Base-by-base conservation (phyloP, 2,888 invertebrate genomes). In the Criorhina ranunculi region DNA sequence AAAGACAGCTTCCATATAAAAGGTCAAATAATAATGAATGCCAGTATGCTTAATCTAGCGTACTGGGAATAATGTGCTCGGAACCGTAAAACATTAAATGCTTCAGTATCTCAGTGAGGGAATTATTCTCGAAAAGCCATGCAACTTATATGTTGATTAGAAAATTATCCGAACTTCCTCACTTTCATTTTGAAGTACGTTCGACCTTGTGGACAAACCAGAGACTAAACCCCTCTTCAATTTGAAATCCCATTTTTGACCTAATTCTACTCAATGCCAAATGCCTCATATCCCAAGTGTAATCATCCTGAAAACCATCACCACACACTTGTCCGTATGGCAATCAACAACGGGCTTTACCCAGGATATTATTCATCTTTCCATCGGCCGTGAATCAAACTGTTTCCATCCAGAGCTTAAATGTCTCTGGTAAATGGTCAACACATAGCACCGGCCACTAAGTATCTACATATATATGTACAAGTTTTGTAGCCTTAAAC, bases 361-460 rank as follows among this genome's bases (percentile, higher is more conserved):
- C 31, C 19, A 5, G 11, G 37, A 29, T 12, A 75, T 66, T 57
- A 59, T 59, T 76, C 59, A 67, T 76, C 19, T 37, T 40, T 42
- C 40, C 51, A 42, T 59, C 19, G 37, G 17, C 42, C 8, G 37
- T 60, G 42, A 51, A 42, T 51, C 42, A 11, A 51, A 53, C 17
- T 35, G 17, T 46, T 15, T 46, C 19, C 37, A 19, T 29, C 12
- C 35, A 5, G 9, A 2, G 2, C 49, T n/a, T 33, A 37, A 15
- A 49, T 49, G 42, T 51, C 51, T 4, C 1, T 33, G 40, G n/a
- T 17, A 9, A 24, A 42, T 46, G 49, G 49, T 17, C 49, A 59
- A n/a, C n/a, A 60, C n/a, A 60, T 17, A 31, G 42, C 31, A 24
- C 42, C 11, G 7, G n/a, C 49, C 49, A 57, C 57, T 49, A 76